Evolutionary conservation across 2,113 vertebrate genomes (phyloP).

Genomic region (Paracanthobrama guichenoti): DNA sequence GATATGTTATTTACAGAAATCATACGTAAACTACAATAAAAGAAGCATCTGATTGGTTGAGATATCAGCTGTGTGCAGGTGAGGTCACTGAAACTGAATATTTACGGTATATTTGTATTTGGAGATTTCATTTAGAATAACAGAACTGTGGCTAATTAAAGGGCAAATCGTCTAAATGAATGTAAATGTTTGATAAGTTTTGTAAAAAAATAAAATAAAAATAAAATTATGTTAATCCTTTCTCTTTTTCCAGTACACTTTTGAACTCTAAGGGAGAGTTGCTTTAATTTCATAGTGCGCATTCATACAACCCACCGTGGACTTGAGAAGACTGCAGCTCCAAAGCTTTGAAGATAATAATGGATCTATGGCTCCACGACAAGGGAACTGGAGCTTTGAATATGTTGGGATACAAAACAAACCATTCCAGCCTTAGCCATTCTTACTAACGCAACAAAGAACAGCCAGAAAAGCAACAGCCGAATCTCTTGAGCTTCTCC

Average conservation of each 20-base stretch:
- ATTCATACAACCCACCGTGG: slow-evolving; percentile 1
- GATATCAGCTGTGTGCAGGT: too few relatives aligned
- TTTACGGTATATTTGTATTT: too few relatives aligned
- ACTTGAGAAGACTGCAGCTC: neutral
- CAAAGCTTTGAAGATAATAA: slow-evolving; percentile 26
- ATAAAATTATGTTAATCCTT: neutral
- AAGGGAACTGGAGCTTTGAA: slow-evolving; percentile 26
- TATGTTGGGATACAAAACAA: slow-evolving; percentile 9
- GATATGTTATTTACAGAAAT: neutral
- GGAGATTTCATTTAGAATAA: neutral
- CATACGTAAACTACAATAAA: neutral
- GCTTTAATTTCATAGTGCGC: neutral
- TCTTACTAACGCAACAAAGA: neutral
- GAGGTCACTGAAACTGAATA: too few relatives aligned
- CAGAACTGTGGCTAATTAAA: neutral
- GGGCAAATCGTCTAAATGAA: neutral
- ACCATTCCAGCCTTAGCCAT: slow-evolving; percentile 2
- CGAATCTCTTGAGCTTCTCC: slow-evolving; percentile 11
- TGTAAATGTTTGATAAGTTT: neutral
- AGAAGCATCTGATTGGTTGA: neutral
- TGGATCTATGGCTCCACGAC: neutral
- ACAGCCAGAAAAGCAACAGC: slow-evolving; percentile 17
- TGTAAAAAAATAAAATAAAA: neutral
- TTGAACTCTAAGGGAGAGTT: neutral
- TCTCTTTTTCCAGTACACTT: neutral